Base-by-base conservation (phyloP, 2,113 vertebrate species). In the Nansenia antarctica region DNA sequence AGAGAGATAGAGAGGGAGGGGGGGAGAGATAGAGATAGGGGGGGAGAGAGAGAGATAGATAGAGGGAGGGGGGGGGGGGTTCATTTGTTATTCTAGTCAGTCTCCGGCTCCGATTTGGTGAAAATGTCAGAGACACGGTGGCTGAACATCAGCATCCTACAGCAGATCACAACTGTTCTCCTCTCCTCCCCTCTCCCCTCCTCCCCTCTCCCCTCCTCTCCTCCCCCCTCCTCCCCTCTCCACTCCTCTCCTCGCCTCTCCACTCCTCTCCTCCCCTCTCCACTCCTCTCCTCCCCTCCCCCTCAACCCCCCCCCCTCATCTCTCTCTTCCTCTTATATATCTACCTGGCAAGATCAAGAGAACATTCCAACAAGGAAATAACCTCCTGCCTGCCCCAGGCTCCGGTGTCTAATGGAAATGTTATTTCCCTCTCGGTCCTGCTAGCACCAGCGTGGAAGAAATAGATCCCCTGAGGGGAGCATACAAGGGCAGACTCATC, bases 361-460 rank as follows among this genome's bases (percentile, higher is more conserved):
- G 22, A 30, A 15, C 11, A 22, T 20, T 53, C 9, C 42, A 72
- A 49, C 42, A 52, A 73, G 73, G 65, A 83, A 85, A 86, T 83
- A 72, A 83, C 87, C 53, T 55, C 72, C 73, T 49, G 52, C 37
- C 64, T 61, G 78, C 83, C 81, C 62, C 61, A 1, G 80, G 83
- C 73, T 65, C 68, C 65, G 53, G 67, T 84, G 84, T 88, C 78
- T 84, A 83, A 88, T 86, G 81, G 89, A 82, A 85, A 84, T 73
- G 76, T 78, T 86, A 6, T 47, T n/a, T 47, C 45, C 14, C 45
- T 47, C 45, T n/a, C n/a, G n/a, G n/a, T n/a, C n/a, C n/a, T n/a
- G n/a, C n/a, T n/a, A n/a, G n/a, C 45, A n/a, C 45, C 9, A 47
- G 45, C 15, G 4, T 47, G 18, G 12, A 47, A 6, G 45, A 47